Conservation (phyloP, 1,140 invertebrate species). For the Pseudomyrmex cubaensis region DNA sequence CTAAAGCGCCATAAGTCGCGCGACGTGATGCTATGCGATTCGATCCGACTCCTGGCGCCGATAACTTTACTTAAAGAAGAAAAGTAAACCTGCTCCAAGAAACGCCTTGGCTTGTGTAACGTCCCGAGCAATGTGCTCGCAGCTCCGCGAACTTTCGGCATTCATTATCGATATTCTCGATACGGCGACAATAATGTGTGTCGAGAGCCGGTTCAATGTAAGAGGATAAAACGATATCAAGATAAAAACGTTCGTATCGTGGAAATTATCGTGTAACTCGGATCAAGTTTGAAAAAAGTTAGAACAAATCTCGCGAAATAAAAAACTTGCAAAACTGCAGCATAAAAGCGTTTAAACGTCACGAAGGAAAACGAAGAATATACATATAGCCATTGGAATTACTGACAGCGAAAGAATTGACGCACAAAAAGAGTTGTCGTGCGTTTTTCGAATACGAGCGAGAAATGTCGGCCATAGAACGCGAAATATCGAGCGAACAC, state of each 20-base stretch:
- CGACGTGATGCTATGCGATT: conserved; percentile 65
- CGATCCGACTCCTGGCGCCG: conserved; percentile 50
- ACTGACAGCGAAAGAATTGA: not conserved
- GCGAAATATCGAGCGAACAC: conserved; percentile 26
- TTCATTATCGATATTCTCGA: not conserved
- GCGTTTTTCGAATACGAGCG: conserved; percentile 1
- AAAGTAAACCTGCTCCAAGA: conserved; percentile 26
- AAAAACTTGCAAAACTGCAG: too few species aligned
- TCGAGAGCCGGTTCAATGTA: too few species aligned
- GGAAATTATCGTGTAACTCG: not conserved
- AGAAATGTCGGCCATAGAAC: conserved; percentile 12
- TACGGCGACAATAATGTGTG: not conserved
- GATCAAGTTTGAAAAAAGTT: not conserved
- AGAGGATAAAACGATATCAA: too few species aligned
- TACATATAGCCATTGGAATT: not conserved
- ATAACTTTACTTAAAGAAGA: conserved; percentile 71
- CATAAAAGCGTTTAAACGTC: not conserved
- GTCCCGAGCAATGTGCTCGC: not conserved
- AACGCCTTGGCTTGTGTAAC: not conserved
- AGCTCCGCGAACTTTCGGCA: not conserved
- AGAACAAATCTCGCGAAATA: too few species aligned
- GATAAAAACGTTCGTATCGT: too few species aligned
- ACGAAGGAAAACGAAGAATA: not conserved
- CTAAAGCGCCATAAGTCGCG: conserved; percentile 61
- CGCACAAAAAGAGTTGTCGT: not conserved